phyloP scores from a whole-genome alignment of 2,113 vertebrate species.

The Phodopus roborovskii region DNA sequence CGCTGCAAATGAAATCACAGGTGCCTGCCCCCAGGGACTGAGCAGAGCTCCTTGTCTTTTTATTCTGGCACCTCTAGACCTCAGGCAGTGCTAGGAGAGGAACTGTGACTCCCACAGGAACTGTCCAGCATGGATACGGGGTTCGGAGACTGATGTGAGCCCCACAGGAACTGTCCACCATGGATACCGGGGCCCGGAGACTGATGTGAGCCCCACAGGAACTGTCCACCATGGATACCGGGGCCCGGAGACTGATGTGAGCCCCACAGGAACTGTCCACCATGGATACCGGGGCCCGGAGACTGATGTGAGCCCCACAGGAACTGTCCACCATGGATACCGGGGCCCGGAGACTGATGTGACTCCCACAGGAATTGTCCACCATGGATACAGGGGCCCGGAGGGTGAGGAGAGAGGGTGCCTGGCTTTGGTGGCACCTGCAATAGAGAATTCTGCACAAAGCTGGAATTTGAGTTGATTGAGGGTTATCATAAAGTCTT shows the following conservation, averaged over 20 bases:
- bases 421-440: not conserved
- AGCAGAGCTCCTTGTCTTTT: not conserved
- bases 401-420: not conserved
- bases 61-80: not conserved
- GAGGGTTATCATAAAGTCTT: not conserved
- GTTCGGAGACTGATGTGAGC: no score
- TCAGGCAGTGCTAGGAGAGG: not conserved
- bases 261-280: no score
- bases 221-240: no score
- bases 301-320: not conserved
- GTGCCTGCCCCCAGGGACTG: not conserved
- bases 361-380: no score
- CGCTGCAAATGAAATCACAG: not conserved
- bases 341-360: no score
- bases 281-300: not conserved
- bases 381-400: no score
- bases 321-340: no score
- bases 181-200: no score
- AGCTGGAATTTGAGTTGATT: not conserved
- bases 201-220: no score
- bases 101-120: not conserved
- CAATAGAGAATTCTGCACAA: no score
- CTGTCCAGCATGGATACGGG: not conserved
- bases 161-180: no score
- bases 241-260: no score